Percentiles rank a stretch among this genome's conserved stretches.
Conservation (phyloP, 2,888 invertebrate genomes). For the Diadromus collaris region DNA sequence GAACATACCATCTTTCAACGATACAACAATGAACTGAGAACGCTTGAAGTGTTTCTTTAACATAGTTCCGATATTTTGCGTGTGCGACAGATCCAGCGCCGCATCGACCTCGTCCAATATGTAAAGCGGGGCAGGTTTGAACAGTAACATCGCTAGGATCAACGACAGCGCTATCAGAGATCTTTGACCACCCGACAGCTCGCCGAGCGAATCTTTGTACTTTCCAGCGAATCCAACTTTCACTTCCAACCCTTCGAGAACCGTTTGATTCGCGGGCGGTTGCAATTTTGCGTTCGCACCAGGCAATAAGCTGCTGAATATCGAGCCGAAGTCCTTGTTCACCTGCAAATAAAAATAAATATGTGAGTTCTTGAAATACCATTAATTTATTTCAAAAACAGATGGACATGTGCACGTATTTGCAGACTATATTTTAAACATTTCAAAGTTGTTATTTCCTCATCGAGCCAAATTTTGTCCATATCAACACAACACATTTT, state of each 20-base stretch:
- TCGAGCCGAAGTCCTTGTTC: conserved; percentile 96
- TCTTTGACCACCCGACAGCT: conserved; percentile 98
- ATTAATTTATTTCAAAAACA: not conserved
- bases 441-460: not conserved
- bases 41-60: conserved; percentile 93
- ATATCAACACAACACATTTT: not conserved
- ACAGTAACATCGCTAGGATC: conserved; percentile 97
- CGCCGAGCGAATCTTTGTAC: conserved; percentile 98
- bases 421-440: not conserved
- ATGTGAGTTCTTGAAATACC: not conserved
- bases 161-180: conserved; percentile 98
- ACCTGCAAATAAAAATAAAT: conserved; percentile 81
- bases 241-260: conserved; percentile 93
- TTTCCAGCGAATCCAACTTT: conserved; percentile 95
- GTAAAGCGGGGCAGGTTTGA: conserved; percentile 99
- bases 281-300: conserved; percentile 94
- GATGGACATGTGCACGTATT: too few species aligned
- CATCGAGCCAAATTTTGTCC: not conserved
- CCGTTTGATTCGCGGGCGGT: conserved; percentile 87
- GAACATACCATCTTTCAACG: conserved; percentile 99
- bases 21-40: conserved; percentile 98
- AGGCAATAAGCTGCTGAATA: conserved; percentile 94
- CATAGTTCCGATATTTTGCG: conserved; percentile 99
- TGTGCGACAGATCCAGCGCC: conserved; percentile 98
- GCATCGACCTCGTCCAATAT: conserved; percentile 99